Base-by-base conservation (phyloP, 2,113 vertebrate genomes). In the Numenius arquata region DNA sequence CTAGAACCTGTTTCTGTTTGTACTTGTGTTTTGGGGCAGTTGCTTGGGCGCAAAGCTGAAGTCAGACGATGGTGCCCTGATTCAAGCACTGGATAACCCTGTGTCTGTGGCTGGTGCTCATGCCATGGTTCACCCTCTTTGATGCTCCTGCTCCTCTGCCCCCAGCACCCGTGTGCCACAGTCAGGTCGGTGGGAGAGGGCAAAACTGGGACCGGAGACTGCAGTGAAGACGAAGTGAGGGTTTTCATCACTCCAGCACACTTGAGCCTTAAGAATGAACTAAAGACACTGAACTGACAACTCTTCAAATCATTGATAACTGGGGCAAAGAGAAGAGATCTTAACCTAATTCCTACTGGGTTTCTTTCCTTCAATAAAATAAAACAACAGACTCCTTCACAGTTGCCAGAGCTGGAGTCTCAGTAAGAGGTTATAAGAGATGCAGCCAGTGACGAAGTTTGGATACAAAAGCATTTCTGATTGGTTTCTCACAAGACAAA, bases 381-480 rank as follows among this genome's bases (percentile, higher is more conserved):
- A 63, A 66, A 90, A 19, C 67, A 88, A 75, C 72, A 80, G 85
- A 74, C 61, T 66, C 82, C 80, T 95, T 93, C 82, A 88, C 71
- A 71, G 88, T 70, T 90, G 63, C 84, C 74, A 89, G 73, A 81
- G 52, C 91, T 88, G 78, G 45, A 88, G 75, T 55, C 82, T 82
- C 41, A 45, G 55, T 67, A 52, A 90, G 85, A 93, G 75, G 81
- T 63, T 30, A 62, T 67, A 72, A 90, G 72, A 74, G 90, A 83
- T 63, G 61, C 77, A 87, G 66, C 18, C 89, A 87, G 66, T 15
- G 56, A 63, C 72, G 36, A 34, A 88, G 56, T 85, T 93, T 0
- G 1, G 76, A 56, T 40, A 87, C 56, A 92, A 92, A 91, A 95
- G 50, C 76, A 27, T 86, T 95, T 92, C 61, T 96, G 95, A 91